A percentile compares a stretch with the other conserved stretches of the same genome.
These are phyloP conservation scores for Drosophila macrothrix DNA, from an alignment of 2,888 invertebrate species.

Conservation along the genomic window DNA sequence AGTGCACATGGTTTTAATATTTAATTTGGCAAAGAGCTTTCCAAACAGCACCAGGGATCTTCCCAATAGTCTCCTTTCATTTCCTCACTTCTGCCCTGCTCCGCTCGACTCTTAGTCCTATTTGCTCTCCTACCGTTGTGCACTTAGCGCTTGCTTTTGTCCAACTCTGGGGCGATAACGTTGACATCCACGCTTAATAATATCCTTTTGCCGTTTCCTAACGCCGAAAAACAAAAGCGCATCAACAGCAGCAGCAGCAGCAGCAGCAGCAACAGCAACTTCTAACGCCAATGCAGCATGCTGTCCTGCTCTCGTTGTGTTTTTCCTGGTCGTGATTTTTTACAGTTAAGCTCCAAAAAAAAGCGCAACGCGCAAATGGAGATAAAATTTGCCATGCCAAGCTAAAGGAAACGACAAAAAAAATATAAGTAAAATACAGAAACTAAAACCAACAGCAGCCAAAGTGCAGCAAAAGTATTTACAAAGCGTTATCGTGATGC, in stretches of 20 bases:
- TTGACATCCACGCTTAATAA: conserved; percentile 81
- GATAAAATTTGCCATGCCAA: conserved; percentile 78
- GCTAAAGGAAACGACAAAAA: conserved; percentile 74
- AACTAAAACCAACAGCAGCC: conserved; percentile 64
- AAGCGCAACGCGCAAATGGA: conserved; percentile 76
- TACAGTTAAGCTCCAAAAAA: conserved; percentile 50
- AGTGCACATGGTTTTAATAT: conserved; percentile 82
- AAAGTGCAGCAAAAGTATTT: conserved; percentile 81
- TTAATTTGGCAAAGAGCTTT: conserved; percentile 82
- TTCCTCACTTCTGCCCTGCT: not conserved
- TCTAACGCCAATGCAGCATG: conserved; percentile 17
- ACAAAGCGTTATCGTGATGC: conserved; percentile 79
- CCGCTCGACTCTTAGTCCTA: conserved; percentile 29
- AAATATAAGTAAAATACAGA: conserved; percentile 41
- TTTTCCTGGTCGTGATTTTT: conserved; percentile 73
- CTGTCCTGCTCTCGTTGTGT: conserved; percentile 36
- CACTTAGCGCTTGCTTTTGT: conserved; percentile 65
- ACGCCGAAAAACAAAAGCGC: conserved; percentile 75
- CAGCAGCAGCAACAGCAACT: conserved; percentile 5
- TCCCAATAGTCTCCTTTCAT: not conserved
- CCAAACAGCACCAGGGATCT: conserved; percentile 50
- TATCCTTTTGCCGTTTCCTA: conserved; percentile 65
- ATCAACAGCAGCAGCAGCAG: conserved; percentile 36
- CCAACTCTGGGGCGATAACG: conserved; percentile 67
- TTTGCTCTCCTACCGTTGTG: conserved; percentile 56